phyloP scores from a whole-genome alignment of 2,113 vertebrate genomes.

The Meriones unguiculatus region DNA sequence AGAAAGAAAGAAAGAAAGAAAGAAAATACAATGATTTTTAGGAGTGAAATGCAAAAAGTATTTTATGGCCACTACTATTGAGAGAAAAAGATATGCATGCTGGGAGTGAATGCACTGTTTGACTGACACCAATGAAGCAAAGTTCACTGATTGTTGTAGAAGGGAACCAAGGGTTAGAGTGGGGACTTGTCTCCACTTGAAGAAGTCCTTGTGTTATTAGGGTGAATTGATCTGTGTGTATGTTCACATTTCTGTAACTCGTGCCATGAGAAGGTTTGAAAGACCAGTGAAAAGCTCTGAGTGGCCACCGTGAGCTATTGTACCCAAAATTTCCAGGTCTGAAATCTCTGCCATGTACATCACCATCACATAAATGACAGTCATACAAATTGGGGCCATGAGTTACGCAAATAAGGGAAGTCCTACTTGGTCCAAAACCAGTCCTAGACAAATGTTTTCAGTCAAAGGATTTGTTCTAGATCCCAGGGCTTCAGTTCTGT shows the following conservation, averaged over 20 bases:
- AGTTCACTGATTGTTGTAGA: no score
- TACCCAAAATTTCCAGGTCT: no score
- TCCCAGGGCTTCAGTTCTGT: neutral
- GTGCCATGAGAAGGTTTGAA: neutral
- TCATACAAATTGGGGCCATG: neutral
- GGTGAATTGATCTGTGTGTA: neutral
- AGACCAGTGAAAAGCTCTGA: no score
- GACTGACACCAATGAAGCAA: neutral
- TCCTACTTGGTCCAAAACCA: neutral
- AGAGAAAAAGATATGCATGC: no score
- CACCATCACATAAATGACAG: neutral
- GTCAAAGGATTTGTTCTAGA: neutral
- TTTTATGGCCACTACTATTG: neutral
- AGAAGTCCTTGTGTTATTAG: neutral
- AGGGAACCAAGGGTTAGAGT: no score
- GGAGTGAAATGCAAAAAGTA: neutral
- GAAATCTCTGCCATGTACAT: neutral
- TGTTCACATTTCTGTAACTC: neutral
- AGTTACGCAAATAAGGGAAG: neutral
- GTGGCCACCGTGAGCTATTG: no score
- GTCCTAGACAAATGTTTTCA: neutral
- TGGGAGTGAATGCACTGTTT: neutral
- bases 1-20: no score
- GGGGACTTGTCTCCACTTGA: no score
- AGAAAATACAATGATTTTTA: neutral